A percentile compares a stretch with the other conserved stretches of the same genome.
phyloP scores from a whole-genome alignment of 2,113 vertebrate genomes.

The Odobenus rosmarus region DNA sequence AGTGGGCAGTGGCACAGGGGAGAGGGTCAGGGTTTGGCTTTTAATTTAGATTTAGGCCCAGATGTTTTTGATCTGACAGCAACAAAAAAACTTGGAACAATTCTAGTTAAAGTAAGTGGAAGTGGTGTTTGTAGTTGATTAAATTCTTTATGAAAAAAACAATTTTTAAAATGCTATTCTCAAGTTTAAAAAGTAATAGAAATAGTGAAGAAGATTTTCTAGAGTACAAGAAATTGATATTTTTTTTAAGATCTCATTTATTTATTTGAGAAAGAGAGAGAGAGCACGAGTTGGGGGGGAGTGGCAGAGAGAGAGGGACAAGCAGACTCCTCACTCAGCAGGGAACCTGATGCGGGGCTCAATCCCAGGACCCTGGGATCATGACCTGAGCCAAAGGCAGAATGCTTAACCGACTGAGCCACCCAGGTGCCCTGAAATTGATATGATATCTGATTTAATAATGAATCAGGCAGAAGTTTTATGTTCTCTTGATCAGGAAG shows the following conservation, averaged over 20 bases:
- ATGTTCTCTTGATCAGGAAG: background rate
- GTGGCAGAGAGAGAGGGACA: too few relatives aligned
- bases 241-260: too few relatives aligned
- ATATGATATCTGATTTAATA: background rate
- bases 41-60: background rate
- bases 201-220: background rate
- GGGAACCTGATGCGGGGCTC: too few relatives aligned
- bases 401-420: background rate
- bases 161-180: background rate
- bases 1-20: too few relatives aligned
- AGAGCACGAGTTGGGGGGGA: too few relatives aligned
- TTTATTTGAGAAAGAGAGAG: too few relatives aligned
- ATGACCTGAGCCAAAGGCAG: too few relatives aligned
- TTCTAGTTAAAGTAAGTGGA: background rate
- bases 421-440: background rate
- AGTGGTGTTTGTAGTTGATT: background rate
- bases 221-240: background rate
- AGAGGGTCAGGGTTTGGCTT: background rate
- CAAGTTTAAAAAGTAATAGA: background rate
- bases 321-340: too few relatives aligned
- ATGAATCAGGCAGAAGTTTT: background rate
- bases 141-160: background rate
- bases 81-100: background rate
- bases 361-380: too few relatives aligned
- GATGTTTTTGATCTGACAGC: background rate